These are phyloP conservation scores for Oscheius sp. DNA, from an alignment of 2,888 invertebrate species.

Conservation along the genomic window DNA sequence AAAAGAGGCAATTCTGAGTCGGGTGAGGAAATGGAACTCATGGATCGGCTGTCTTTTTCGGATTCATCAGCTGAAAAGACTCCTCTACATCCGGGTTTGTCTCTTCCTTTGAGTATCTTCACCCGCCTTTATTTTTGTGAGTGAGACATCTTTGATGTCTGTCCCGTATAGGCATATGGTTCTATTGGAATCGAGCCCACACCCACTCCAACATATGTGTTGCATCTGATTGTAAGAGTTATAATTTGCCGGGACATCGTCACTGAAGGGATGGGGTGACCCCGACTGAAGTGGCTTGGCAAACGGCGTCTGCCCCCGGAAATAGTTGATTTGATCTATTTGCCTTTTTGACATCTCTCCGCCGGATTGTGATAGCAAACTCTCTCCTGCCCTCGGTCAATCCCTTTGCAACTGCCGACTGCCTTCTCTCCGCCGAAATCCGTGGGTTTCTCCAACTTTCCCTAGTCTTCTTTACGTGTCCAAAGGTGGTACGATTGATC, in stretches of 20 bases:
- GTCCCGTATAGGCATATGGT: background rate
- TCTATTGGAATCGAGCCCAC: background rate
- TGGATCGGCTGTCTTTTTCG: background rate
- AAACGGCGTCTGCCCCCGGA: slow-evolving; percentile 22
- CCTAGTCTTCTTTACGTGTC: too few relatives aligned
- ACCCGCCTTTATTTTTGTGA: too few relatives aligned
- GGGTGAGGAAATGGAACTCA: background rate
- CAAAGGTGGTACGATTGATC: slow-evolving; percentile 17
- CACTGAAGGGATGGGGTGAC: background rate
- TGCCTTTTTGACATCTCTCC: slow-evolving; percentile 29
- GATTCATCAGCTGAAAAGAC: background rate
- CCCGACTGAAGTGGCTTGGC: slow-evolving; percentile 10
- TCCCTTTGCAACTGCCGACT: slow-evolving; percentile 8
- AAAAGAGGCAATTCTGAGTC: slow-evolving; percentile 3
- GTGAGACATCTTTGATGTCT: background rate
- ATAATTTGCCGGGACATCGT: background rate
- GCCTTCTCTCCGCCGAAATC: background rate
- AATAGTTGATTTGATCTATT: slow-evolving; percentile 27
- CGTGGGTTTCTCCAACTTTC: background rate
- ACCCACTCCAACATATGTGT: slow-evolving; percentile 7
- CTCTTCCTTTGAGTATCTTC: too few relatives aligned
- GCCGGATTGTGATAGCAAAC: slow-evolving; percentile 29
- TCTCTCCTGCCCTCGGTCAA: background rate
- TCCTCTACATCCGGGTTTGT: background rate
- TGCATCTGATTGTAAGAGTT: slow-evolving; percentile 22